A percentile compares a stretch with the other conserved stretches of the same genome.
phyloP scores from a whole-genome alignment of 2,113 vertebrate species.

The Sylvicapra grimmia region DNA sequence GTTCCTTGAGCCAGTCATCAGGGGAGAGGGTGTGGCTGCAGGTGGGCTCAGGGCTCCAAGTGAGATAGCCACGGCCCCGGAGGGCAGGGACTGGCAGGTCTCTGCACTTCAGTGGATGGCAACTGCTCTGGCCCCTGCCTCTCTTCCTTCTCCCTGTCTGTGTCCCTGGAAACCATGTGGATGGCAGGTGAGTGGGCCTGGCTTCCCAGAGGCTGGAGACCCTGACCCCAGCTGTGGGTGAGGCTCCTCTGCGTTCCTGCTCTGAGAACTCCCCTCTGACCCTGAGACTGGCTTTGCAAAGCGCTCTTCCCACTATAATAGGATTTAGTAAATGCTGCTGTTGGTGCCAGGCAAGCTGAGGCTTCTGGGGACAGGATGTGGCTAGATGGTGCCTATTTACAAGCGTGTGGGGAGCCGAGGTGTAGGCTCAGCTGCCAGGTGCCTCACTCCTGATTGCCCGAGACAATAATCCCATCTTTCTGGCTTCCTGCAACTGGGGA shows the following conservation, averaged over 20 bases:
- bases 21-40: accelerated
- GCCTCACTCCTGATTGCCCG: slow-evolving; percentile 65
- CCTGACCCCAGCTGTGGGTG: not conserved
- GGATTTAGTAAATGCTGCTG: not conserved
- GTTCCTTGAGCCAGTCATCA: not conserved
- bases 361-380: not conserved
- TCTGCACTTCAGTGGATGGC: too few relatives aligned
- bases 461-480: slow-evolving; percentile 72
- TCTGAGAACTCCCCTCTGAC: not conserved
- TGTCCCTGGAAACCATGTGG: not conserved
- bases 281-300: not conserved
- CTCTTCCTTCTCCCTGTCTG: not conserved
- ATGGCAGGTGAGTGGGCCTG: not conserved
- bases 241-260: not conserved
- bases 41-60: not conserved
- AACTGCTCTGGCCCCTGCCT: not conserved
- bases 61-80: accelerated
- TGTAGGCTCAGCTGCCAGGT: slow-evolving; percentile 71
- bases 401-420: slow-evolving; percentile 31
- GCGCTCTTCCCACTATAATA: not conserved
- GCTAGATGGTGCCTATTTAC: slow-evolving; percentile 53
- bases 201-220: not conserved
- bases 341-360: not conserved
- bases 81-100: not conserved
- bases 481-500: not conserved